Percentiles rank a stretch among this genome's conserved stretches.
These are phyloP conservation scores for Phyllostomus hastatus DNA, from an alignment of 2,113 vertebrate genomes.

Conservation along the genomic window DNA sequence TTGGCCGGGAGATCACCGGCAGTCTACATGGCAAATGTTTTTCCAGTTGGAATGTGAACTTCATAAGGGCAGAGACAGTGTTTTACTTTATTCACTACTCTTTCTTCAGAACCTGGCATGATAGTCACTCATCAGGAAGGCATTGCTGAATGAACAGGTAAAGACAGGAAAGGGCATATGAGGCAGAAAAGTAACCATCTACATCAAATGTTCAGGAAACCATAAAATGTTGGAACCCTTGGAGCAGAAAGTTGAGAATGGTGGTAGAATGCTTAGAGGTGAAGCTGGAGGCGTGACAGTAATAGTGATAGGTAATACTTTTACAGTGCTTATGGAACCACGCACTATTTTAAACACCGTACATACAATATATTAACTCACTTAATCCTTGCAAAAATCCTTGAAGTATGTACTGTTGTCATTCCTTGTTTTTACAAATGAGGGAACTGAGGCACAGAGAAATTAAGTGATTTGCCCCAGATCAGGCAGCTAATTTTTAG, in stretches of 20 bases:
- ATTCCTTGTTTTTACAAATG: neutral
- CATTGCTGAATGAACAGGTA: neutral
- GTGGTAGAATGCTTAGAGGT: neutral
- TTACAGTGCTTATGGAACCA: neutral
- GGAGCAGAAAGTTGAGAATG: neutral
- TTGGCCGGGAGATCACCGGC: neutral
- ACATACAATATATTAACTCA: neutral
- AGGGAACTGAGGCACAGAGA: neutral
- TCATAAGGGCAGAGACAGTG: neutral
- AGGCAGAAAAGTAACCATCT: neutral
- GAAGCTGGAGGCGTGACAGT: neutral
- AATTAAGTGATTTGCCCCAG: neutral
- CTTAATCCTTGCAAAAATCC: neutral
- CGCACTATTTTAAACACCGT: neutral
- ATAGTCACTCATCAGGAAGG: neutral
- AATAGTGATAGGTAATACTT: neutral
- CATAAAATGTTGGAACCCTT: neutral
- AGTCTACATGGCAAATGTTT: neutral
- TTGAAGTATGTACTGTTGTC: neutral
- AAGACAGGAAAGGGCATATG: neutral
- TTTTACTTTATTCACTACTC: neutral
- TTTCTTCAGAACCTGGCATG: neutral
- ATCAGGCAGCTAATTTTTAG: neutral
- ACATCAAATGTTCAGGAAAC: neutral
- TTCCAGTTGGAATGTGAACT: neutral